These are phyloP conservation scores for Trachelus tabidus DNA, from an alignment of 2,888 invertebrate species.

Conservation along the genomic window DNA sequence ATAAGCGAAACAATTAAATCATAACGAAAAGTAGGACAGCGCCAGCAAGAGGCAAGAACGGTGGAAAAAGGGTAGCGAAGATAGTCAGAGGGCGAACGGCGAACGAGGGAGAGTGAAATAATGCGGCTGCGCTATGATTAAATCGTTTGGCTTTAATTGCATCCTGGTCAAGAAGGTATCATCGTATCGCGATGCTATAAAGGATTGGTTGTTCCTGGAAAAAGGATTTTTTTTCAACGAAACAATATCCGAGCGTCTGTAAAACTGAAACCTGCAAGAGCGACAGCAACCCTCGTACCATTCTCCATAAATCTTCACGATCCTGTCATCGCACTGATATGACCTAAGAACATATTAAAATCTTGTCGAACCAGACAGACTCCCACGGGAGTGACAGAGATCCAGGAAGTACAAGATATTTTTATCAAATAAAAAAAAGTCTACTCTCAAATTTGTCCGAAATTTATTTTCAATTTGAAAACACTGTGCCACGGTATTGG, in stretches of 20 bases:
- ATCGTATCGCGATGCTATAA: not conserved
- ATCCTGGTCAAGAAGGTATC: slow-evolving; percentile 9
- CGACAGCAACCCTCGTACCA: not conserved
- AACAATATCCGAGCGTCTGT: not conserved
- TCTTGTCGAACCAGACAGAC: not conserved
- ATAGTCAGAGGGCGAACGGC: not conserved
- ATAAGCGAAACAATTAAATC: slow-evolving; percentile 46
- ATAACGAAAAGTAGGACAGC: slow-evolving; percentile 38
- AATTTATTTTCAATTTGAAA: not conserved
- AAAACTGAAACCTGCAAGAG: not conserved
- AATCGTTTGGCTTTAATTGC: slow-evolving; percentile 31
- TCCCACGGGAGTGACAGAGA: too few species aligned
- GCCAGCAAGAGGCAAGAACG: slow-evolving; percentile 1
- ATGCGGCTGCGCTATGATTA: slow-evolving; percentile 28
- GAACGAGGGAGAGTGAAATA: slow-evolving; percentile 19
- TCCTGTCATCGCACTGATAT: not conserved
- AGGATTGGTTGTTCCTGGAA: not conserved
- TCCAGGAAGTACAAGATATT: not conserved
- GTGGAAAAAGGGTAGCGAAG: slow-evolving; percentile 1
- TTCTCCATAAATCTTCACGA: not conserved
- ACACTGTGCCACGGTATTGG: not conserved
- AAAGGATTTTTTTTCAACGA: not conserved
- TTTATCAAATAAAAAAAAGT: not conserved
- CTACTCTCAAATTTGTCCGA: not conserved
- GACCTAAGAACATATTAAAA: not conserved